phyloP scores from a whole-genome alignment of 2,797 vertebrate species.

The Phalloptychus januarius region DNA sequence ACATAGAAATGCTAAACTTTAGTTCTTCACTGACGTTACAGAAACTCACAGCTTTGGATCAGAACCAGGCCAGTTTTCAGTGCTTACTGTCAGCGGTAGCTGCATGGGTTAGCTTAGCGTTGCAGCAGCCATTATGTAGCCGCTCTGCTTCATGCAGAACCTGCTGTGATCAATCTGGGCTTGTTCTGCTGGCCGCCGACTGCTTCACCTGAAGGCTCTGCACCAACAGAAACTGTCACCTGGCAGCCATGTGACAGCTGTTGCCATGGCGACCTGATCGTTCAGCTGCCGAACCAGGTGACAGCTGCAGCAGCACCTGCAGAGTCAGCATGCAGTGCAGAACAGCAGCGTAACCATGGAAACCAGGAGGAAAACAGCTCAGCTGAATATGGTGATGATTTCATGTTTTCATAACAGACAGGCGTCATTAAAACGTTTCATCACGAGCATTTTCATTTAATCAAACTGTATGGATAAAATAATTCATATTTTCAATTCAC shows the following conservation, averaged over 20 bases:
- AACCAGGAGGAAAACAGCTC: neutral
- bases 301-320: constrained; percentile 15
- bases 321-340: neutral
- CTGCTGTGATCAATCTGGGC: too few relatives aligned
- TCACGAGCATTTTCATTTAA: too few relatives aligned
- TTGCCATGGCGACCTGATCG: constrained; percentile 50
- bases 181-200: too few relatives aligned
- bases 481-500: too few relatives aligned
- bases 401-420: neutral
- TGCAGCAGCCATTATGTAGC: neutral
- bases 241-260: constrained; percentile 39
- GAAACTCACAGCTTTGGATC: neutral
- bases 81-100: neutral
- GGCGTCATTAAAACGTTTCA: too few relatives aligned
- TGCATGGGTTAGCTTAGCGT: neutral
- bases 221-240: constrained; percentile 5
- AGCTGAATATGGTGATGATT: neutral
- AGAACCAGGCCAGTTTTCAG: neutral
- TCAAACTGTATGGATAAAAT: too few relatives aligned
- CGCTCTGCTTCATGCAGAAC: too few relatives aligned
- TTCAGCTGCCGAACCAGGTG: constrained; percentile 24
- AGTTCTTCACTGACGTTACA: neutral
- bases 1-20: neutral
- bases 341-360: neutral
- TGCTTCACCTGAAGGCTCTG: neutral